Conservation (phyloP, 2,888 invertebrate species). For the Mactromeris polynyma region DNA sequence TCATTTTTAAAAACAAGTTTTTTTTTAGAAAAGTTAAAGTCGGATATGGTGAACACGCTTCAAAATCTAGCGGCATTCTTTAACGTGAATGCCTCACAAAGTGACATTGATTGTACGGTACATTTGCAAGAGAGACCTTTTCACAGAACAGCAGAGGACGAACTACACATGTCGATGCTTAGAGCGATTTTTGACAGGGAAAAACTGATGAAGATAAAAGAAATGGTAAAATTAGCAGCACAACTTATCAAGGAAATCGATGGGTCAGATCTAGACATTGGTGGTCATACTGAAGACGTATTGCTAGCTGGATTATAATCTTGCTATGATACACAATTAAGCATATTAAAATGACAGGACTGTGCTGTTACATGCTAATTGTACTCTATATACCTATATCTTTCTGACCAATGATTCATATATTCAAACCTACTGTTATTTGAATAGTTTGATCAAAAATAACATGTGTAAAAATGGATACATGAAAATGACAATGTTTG, state of each 20-base stretch:
- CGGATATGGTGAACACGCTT: not conserved
- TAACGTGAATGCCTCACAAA: not conserved
- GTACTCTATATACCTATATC: too few species aligned
- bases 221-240: not conserved
- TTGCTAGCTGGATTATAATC: not conserved
- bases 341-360: too few species aligned
- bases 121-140: constrained; percentile 30
- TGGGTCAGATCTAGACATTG: not conserved
- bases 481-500: too few species aligned
- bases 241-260: not conserved
- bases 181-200: not conserved
- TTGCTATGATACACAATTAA: too few species aligned
- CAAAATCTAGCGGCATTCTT: constrained; percentile 11
- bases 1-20: too few species aligned
- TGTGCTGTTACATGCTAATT: too few species aligned
- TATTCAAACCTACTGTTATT: too few species aligned
- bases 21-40: constrained; percentile 14
- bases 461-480: too few species aligned
- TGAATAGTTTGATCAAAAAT: too few species aligned
- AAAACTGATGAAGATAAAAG: not conserved
- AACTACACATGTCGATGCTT: not conserved
- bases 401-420: too few species aligned
- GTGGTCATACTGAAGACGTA: constrained; percentile 9
- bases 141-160: constrained; percentile 23
- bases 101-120: constrained; percentile 28